Evolutionary conservation across 1,140 invertebrate species (phyloP).

Genomic region (Pseudomyrmex concolor): DNA sequence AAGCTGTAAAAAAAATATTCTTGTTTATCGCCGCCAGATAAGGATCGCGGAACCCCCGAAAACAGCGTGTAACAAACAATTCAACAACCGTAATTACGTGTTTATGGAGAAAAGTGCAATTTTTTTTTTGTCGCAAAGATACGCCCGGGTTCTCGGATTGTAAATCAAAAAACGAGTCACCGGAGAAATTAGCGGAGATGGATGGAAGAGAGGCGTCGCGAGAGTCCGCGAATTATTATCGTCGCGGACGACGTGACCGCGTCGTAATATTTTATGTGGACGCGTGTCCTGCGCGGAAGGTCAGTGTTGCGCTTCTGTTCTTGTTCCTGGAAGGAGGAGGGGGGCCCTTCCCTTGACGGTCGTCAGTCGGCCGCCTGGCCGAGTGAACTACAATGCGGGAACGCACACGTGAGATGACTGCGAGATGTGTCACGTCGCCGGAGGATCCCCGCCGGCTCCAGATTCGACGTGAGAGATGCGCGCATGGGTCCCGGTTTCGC

Average conservation of each 20-base stretch:
- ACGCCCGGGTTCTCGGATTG: no score
- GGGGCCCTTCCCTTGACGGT: constrained; percentile 19
- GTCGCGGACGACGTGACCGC: constrained; percentile 72
- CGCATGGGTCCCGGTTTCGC: constrained; percentile 41
- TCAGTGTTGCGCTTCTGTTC: constrained; percentile 78
- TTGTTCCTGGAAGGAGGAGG: constrained; percentile 38
- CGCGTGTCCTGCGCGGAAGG: constrained; percentile 78
- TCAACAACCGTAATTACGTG: no score
- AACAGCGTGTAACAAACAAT: neutral
- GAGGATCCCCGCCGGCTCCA: constrained; percentile 7
- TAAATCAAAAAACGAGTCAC: no score
- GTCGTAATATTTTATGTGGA: constrained; percentile 79
- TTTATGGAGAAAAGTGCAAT: no score
- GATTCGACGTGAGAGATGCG: constrained; percentile 49
- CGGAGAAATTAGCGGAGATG: constrained; percentile 1
- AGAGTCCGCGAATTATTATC: constrained; percentile 73
- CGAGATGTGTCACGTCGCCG: constrained; percentile 38
- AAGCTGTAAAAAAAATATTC: neutral
- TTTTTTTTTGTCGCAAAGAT: no score
- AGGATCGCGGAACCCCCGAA: neutral
- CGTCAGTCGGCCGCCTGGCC: constrained; percentile 35
- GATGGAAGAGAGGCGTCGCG: constrained; percentile 21
- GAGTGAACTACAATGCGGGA: constrained; percentile 57
- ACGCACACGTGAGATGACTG: constrained; percentile 44
- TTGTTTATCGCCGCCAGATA: neutral